Base-by-base conservation (phyloP, 1,140 invertebrate species). In the Laupala kohalensis region DNA sequence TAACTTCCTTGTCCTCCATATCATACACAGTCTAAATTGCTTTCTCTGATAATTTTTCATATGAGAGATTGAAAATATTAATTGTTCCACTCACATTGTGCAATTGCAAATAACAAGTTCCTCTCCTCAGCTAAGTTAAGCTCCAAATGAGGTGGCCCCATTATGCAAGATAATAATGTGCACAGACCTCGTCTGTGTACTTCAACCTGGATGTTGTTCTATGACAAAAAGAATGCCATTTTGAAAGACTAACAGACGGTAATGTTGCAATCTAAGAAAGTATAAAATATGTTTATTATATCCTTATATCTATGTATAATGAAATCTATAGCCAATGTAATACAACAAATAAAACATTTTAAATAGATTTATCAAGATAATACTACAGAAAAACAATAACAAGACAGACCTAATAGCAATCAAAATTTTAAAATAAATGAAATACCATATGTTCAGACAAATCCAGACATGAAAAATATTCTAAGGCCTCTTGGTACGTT, bases 41-140 rank as follows among this genome's bases (percentile, higher is more conserved):
- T n/a, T n/a, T n/a, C n/a, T n/a, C n/a, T n/a, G n/a, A n/a, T n/a
- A n/a, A n/a, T n/a, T n/a, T n/a, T n/a, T n/a, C n/a, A n/a, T n/a
- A n/a, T n/a, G n/a, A n/a, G n/a, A n/a, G n/a, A n/a, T n/a, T n/a
- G n/a, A n/a, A n/a, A n/a, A 64, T 64, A 24, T n/a, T 4, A 24
- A 64, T 25, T 6, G 9, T 64, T 6, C 64, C 13, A 71, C 63
- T 71, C 13, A 71, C 70, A 28, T 27, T 71, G 70, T 13, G 70
- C 64, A 30, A 71, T 71, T 64, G 70, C 53, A 37, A 71, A 71
- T 12, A 71, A 62, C 23, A 71, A 62, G 29, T 64, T 53, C n/a
- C 70, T 25, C 27, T 71, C 70, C 13, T 30, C 63, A n/a, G 29
- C 26, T 12, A 71, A 63, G 64, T 64, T 25, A 9, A 27, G 26